Evolutionary conservation across 2,113 vertebrate genomes (phyloP), one percentile per base, ranked within the genome.

Genomic region (Phrynocephalus versicolor): DNA sequence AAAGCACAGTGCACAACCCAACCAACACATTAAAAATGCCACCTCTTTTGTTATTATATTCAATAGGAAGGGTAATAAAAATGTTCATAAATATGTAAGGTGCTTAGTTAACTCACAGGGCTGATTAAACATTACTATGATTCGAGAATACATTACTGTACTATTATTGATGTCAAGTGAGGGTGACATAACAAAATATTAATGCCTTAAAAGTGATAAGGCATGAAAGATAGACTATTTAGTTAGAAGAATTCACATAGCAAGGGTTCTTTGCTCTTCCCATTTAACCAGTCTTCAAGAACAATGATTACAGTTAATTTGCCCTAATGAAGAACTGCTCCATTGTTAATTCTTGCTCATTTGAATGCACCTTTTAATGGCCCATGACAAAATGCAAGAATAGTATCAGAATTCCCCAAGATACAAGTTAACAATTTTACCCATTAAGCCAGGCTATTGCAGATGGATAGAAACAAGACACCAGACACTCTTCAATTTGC

Each of bases 271-370:
- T 74, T 35, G 45, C 23, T 35, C 60, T 35, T 74, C 41, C 23
- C 25, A 23, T 27, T 25, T 41, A 33, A 18, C 80, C 2, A 30
- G 41, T 12, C 0, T 0, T 23, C 0, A 0, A 0, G 0, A 45
- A 0, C 14, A 3, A 0, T 18, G 74, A 41, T n/a, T 13, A 1
- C 0, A n/a, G 0, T 7, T 0, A 76, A 45, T 8, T 75, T 65
- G 76, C 0, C 8, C 15, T 80, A 41, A 15, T 35, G 41, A 41
- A 65, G 62, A 23, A 1, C 25, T n/a, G 37, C 15, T 67, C 65
- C 41, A 15, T 23, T 33, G 21, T 71, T 33, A 45, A 51, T 1
- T 57, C 1, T 23, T 51, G 16, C 7, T 81, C 41, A 45, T 69
- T 55, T 19, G 51, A 70, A 70, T 67, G 16, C 19, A 41, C 19